Conservation (phyloP, 2,797 vertebrate genomes). For the Vultur gryphus region DNA sequence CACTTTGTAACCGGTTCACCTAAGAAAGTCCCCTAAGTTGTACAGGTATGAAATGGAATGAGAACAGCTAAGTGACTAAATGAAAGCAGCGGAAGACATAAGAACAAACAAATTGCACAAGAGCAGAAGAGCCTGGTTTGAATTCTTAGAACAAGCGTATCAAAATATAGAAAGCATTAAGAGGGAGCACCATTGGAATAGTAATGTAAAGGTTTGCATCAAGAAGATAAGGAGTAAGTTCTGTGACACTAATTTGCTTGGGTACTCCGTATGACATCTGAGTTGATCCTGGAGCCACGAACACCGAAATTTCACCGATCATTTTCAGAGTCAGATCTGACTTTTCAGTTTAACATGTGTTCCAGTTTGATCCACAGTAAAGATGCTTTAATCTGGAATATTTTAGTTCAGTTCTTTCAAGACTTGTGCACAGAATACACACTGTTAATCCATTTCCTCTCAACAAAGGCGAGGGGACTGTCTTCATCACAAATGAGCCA, state of each 20-base stretch:
- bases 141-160: not conserved
- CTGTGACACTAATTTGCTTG: not conserved
- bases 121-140: not conserved
- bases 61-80: not conserved
- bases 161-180: not conserved
- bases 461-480: not conserved
- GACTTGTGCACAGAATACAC: not conserved
- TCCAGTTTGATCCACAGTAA: not conserved
- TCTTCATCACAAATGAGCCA: not conserved
- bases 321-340: not conserved
- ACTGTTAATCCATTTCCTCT: conserved; percentile 60
- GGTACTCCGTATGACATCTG: not conserved
- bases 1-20: not conserved
- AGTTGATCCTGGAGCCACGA: not conserved
- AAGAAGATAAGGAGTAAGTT: not conserved
- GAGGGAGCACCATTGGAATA: not conserved
- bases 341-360: not conserved
- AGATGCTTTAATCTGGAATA: not conserved
- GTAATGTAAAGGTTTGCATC: not conserved
- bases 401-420: not conserved
- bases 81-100: not conserved
- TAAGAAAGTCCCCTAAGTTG: not conserved
- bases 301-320: not conserved
- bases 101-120: not conserved
- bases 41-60: not conserved